Evolutionary conservation across 2,888 invertebrate genomes (phyloP).

Genomic region (Torymus tubicola): DNA sequence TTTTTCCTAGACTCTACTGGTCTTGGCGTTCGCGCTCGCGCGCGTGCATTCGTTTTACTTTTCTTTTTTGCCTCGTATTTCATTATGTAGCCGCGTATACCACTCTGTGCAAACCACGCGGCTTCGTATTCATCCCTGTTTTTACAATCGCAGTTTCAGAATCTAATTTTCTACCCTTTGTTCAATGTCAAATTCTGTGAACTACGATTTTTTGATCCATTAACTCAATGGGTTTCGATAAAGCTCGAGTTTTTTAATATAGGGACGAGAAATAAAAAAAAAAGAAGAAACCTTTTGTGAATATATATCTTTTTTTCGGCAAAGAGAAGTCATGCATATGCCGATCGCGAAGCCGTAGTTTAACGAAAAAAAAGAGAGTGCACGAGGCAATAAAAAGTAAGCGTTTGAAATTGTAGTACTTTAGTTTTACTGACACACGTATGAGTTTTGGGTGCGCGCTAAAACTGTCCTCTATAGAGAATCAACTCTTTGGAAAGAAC

Average conservation of each 20-base stretch:
- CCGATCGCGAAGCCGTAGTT: too few species aligned
- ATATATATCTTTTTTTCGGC: too few species aligned
- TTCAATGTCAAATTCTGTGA: background rate
- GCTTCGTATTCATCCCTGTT: too few species aligned
- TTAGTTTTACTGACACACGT: constrained; percentile 22
- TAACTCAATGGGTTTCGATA: too few species aligned
- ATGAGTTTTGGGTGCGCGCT: background rate
- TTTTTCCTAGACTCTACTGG: constrained; percentile 5
- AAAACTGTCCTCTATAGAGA: constrained; percentile 8
- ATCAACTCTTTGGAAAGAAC: background rate
- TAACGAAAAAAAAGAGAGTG: too few species aligned
- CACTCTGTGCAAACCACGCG: background rate
- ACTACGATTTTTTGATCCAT: too few species aligned
- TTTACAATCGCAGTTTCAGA: background rate
- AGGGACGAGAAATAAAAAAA: too few species aligned
- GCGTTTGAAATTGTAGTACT: background rate
- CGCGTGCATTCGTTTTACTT: background rate
- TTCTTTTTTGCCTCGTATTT: background rate
- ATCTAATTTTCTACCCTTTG: constrained; percentile 1
- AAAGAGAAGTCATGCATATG: too few species aligned
- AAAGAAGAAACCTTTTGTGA: too few species aligned
- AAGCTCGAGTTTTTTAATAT: too few species aligned
- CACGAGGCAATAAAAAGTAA: constrained; percentile 12
- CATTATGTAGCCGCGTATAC: background rate
- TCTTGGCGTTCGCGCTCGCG: too few species aligned